phyloP scores from a whole-genome alignment of 1,140 invertebrate genomes.

The Argopecten irradians region DNA sequence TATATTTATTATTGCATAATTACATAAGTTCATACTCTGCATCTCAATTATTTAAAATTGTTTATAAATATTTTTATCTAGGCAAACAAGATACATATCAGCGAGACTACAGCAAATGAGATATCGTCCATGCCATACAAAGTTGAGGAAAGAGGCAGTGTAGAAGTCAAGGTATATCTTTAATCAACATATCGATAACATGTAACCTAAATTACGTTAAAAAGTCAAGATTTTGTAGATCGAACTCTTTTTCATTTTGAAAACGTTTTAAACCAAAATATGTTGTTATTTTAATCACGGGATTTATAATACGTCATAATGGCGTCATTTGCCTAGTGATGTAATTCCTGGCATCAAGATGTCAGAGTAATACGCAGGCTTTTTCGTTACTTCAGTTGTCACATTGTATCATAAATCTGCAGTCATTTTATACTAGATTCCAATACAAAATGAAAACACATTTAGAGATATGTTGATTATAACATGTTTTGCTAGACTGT shows the following conservation, averaged over 20 bases:
- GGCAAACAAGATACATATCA: slow-evolving; percentile 96
- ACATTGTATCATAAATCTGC: neutral
- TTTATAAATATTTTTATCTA: slow-evolving; percentile 51
- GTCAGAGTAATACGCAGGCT: neutral
- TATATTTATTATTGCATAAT: neutral
- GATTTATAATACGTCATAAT: too few species aligned
- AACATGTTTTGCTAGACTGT: neutral
- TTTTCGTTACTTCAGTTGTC: neutral
- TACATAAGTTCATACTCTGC: neutral
- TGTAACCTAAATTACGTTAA: neutral
- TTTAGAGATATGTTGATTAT: neutral
- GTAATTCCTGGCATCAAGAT: neutral
- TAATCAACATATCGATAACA: neutral
- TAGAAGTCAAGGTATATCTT: slow-evolving; percentile 77
- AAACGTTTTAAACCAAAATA: too few species aligned
- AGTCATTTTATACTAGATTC: neutral
- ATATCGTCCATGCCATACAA: slow-evolving; percentile 85
- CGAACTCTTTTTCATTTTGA: neutral
- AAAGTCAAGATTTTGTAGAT: neutral
- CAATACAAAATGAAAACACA: neutral
- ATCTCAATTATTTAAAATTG: neutral
- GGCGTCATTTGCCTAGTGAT: neutral
- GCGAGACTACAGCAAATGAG: slow-evolving; percentile 88
- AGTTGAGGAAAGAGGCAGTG: slow-evolving; percentile 84
- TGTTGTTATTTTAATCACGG: too few species aligned